Conservation (phyloP, 2,888 invertebrate species). For the Sminthurinus aureus region DNA sequence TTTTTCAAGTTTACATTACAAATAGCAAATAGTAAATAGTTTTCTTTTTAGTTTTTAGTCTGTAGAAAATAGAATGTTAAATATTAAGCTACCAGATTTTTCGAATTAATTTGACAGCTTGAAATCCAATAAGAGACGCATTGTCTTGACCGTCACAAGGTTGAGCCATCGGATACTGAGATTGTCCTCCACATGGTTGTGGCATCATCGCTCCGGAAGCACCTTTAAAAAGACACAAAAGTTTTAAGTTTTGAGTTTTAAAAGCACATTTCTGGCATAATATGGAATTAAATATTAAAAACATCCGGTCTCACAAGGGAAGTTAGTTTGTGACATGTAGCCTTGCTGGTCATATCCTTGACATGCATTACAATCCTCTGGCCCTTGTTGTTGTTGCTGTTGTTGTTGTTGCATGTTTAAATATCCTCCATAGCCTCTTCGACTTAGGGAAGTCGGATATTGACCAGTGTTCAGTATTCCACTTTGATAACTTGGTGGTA, state of each 20-base stretch:
- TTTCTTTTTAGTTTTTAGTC: too few species aligned
- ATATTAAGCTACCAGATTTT: background rate
- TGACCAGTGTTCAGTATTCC: background rate
- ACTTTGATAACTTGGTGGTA: background rate
- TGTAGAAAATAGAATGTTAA: too few species aligned
- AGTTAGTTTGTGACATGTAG: constrained; percentile 4
- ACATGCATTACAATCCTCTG: background rate
- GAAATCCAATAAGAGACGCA: background rate
- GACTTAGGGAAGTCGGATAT: background rate
- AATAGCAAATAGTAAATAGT: too few species aligned
- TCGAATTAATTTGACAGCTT: background rate
- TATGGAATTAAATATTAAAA: background rate
- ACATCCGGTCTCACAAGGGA: background rate
- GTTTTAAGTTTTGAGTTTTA: background rate
- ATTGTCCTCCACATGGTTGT: background rate
- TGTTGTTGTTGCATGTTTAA: background rate
- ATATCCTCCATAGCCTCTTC: background rate
- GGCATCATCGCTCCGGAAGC: background rate
- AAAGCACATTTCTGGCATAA: background rate
- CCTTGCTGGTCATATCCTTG: background rate
- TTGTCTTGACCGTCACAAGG: background rate
- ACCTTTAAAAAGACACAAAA: background rate
- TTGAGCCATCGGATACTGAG: background rate
- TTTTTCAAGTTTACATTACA: background rate
- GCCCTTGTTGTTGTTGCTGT: background rate